A percentile compares a stretch with the other conserved stretches of the same genome.
phyloP scores from a whole-genome alignment of 2,797 vertebrate species.

The Catamblyrhynchus diadema region DNA sequence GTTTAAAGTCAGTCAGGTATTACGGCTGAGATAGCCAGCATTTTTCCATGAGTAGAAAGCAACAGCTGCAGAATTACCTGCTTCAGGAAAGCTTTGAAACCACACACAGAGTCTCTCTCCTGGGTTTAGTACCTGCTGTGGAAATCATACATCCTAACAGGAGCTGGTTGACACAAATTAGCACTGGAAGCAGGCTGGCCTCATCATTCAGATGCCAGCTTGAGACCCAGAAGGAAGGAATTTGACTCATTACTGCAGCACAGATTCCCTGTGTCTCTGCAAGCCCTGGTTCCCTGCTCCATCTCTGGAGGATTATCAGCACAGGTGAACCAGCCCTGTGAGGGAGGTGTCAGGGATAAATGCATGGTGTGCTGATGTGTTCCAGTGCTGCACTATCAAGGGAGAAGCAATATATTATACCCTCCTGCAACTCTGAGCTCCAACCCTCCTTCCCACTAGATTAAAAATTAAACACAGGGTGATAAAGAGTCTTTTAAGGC shows the following conservation, averaged over 20 bases:
- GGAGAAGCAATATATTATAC: background rate
- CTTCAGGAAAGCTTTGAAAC: background rate
- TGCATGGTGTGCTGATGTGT: background rate
- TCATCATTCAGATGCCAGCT: background rate
- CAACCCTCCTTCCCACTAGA: background rate
- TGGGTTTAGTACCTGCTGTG: background rate
- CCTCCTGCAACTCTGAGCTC: background rate
- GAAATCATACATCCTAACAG: background rate
- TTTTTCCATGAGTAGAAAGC: background rate
- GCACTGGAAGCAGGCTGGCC: background rate
- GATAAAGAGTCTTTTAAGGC: background rate
- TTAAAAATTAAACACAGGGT: background rate
- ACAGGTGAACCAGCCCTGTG: background rate
- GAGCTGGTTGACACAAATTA: background rate
- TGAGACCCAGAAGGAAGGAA: background rate
- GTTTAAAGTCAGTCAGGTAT: conserved; percentile 3
- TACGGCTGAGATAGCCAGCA: background rate
- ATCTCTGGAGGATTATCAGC: background rate
- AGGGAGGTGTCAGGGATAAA: background rate
- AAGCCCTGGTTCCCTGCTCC: background rate
- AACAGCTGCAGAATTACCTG: background rate
- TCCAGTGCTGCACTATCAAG: background rate
- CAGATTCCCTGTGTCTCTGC: background rate
- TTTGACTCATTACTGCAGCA: background rate
- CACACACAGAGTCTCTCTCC: background rate